Conservation (phyloP, 2,888 invertebrate genomes). For the Choristoneura rosaceana region DNA sequence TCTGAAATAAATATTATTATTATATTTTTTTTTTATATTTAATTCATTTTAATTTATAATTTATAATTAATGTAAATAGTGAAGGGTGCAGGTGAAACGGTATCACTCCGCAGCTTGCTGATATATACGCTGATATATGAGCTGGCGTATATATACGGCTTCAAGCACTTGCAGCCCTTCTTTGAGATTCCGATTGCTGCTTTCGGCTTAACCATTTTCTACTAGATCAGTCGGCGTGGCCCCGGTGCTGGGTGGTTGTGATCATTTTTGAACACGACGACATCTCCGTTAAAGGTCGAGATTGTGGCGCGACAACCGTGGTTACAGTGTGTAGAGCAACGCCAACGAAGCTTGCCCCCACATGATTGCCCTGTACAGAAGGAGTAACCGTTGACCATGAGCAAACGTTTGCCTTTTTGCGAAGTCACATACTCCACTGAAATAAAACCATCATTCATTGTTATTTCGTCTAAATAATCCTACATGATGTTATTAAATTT, state of each 20-base stretch:
- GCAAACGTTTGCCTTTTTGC: background rate
- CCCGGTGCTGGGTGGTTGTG: constrained; percentile 27
- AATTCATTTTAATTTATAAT: too few relatives aligned
- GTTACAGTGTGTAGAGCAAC: constrained; percentile 35
- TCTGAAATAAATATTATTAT: too few relatives aligned
- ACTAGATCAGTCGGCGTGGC: background rate
- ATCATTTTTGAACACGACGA: constrained; percentile 10
- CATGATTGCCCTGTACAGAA: background rate
- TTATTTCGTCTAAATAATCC: background rate
- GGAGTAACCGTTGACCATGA: background rate
- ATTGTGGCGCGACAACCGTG: constrained; percentile 36
- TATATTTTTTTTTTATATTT: too few relatives aligned
- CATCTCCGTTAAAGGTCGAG: constrained; percentile 4
- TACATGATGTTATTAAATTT: too few relatives aligned
- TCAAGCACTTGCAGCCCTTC: too few relatives aligned
- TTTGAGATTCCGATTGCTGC: too few relatives aligned
- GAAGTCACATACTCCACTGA: constrained; percentile 18
- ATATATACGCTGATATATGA: too few relatives aligned
- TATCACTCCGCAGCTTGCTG: too few relatives aligned
- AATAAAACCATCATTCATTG: background rate
- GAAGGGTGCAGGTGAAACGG: too few relatives aligned
- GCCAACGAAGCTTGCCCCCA: constrained; percentile 33
- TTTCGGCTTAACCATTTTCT: background rate
- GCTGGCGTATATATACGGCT: too few relatives aligned
- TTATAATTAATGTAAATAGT: too few relatives aligned